A percentile compares a stretch with the other conserved stretches of the same genome.
Evolutionary conservation across 2,888 invertebrate genomes (phyloP).

Genomic region (Hoplodrina ambigua): DNA sequence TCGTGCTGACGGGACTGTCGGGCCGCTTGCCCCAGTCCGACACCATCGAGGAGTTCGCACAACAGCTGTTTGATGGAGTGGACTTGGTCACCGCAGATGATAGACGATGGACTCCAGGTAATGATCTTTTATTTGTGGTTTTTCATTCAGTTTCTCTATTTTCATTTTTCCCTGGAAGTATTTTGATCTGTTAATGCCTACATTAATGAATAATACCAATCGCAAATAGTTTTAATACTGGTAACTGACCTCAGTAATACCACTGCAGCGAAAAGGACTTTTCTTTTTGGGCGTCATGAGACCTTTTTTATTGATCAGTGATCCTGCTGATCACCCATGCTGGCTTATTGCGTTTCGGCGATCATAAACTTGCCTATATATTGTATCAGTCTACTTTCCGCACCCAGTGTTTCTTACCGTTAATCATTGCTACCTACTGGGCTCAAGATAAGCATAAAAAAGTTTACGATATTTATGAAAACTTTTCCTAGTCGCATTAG

Average conservation of each 20-base stretch:
- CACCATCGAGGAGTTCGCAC: conserved; percentile 97
- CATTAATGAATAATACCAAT: not conserved
- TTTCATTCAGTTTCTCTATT: not conserved
- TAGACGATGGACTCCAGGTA: conserved; percentile 95
- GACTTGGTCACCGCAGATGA: conserved; percentile 98
- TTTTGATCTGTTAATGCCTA: not conserved
- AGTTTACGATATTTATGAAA: no score
- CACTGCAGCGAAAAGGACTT: not conserved
- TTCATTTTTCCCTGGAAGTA: not conserved
- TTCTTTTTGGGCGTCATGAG: not conserved
- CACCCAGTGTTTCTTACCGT: no score
- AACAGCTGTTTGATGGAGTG: conserved; percentile 96
- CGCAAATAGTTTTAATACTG: not conserved
- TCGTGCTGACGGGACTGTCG: conserved; percentile 96
- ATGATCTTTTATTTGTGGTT: not conserved
- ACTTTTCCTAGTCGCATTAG: no score
- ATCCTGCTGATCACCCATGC: not conserved
- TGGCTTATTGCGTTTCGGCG: not conserved
- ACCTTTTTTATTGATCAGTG: not conserved
- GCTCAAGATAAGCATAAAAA: no score
- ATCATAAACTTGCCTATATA: not conserved
- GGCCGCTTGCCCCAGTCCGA: conserved; percentile 97
- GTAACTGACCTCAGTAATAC: not conserved
- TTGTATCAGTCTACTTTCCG: not conserved
- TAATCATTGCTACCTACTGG: not conserved